phyloP scores from a whole-genome alignment of 2,113 vertebrate species.

The Shinisaurus crocodilurus region DNA sequence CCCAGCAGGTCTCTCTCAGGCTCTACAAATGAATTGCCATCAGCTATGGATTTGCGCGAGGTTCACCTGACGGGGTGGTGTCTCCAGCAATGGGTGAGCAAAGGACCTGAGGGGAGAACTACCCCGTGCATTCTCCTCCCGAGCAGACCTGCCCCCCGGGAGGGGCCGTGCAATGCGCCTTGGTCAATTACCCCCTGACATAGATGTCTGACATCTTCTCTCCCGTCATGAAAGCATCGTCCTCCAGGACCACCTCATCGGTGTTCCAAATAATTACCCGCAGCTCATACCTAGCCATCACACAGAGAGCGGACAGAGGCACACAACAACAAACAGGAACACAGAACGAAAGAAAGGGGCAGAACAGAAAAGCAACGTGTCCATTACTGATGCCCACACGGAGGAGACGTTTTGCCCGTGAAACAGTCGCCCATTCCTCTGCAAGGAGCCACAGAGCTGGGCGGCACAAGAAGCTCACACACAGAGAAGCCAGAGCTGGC shows the following conservation, averaged over 20 bases:
- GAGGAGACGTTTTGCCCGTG: not conserved
- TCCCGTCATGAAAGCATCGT: conserved; percentile 84
- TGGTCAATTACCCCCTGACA: conserved; percentile 82
- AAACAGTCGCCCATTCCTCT: not conserved
- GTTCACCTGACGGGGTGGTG: conserved; percentile 55
- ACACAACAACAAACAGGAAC: conserved; percentile 44
- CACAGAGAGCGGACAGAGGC: conserved; percentile 48
- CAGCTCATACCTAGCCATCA: conserved; percentile 81
- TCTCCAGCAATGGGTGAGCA: not conserved
- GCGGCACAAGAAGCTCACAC: conserved; percentile 16
- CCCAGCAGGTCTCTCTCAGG: not conserved
- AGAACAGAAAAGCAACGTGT: conserved; percentile 38
- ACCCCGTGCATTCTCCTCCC: not conserved
- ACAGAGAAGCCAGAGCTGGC: conserved; percentile 49
- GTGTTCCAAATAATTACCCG: conserved; percentile 81
- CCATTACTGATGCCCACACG: not conserved
- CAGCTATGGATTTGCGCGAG: not conserved
- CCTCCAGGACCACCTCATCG: conserved; percentile 83
- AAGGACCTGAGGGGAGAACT: conserved; percentile 52
- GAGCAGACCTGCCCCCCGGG: conserved; percentile 55
- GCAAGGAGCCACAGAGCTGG: not conserved
- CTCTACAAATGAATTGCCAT: not conserved
- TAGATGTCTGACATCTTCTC: conserved; percentile 87
- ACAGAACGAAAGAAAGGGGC: conserved; percentile 49
- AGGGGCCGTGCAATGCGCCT: conserved; percentile 65